These are phyloP conservation scores for Lerema accius DNA, from an alignment of 1,140 invertebrate species.

Conservation along the genomic window DNA sequence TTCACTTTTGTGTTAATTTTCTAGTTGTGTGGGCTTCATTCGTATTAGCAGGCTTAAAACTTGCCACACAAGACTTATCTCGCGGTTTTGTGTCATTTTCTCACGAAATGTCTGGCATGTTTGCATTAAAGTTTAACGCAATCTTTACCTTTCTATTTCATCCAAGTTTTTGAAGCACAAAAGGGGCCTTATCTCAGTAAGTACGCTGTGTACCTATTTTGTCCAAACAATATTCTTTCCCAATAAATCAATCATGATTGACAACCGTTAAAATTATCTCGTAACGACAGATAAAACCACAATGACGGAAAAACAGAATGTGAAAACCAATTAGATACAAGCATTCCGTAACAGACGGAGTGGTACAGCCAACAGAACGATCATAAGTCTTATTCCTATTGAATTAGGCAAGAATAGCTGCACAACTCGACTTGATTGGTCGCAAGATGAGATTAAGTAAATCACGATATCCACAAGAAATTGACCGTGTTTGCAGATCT, in stretches of 20 bases:
- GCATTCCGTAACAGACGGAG: neutral
- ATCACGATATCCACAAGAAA: slow-evolving; percentile 36
- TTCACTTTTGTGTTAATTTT: slow-evolving; percentile 32
- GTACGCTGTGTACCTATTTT: no score
- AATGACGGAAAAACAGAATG: slow-evolving; percentile 1
- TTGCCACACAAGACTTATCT: no score
- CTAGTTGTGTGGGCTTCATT: slow-evolving; percentile 10
- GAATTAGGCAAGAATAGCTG: slow-evolving; percentile 7
- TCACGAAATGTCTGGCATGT: no score
- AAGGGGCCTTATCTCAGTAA: no score
- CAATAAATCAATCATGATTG: no score
- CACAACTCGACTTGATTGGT: slow-evolving; percentile 8
- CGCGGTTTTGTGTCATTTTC: no score
- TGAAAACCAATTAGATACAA: slow-evolving; percentile 1
- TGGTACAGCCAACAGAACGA: slow-evolving; percentile 6
- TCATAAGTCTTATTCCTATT: slow-evolving; percentile 1
- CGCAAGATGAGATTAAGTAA: slow-evolving; percentile 35
- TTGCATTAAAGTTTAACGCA: no score
- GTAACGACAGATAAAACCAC: neutral
- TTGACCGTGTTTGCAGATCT: slow-evolving; percentile 33
- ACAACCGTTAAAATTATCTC: neutral
- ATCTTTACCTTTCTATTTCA: no score
- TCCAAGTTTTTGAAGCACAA: no score
- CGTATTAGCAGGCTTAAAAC: no score
- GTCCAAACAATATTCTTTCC: no score